Evolutionary conservation across 2,113 vertebrate genomes (phyloP).

Genomic region (Hydropotes inermis): DNA sequence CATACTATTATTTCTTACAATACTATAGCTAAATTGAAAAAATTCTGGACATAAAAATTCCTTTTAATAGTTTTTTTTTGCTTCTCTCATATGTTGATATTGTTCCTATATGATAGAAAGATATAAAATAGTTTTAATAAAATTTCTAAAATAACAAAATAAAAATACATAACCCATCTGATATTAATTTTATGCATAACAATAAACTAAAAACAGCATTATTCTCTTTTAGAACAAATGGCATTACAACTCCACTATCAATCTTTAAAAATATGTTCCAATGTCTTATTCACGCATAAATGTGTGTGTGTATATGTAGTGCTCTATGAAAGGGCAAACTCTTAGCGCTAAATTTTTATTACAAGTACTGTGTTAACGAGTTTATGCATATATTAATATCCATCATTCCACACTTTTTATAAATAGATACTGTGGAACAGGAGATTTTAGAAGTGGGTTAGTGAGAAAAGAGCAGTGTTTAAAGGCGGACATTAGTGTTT

Average conservation of each 20-base stretch:
- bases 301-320: background rate
- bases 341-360: background rate
- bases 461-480: background rate
- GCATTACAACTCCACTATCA: background rate
- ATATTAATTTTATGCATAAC: background rate
- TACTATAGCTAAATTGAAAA: background rate
- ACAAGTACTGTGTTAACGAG: background rate
- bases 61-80: background rate
- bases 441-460: background rate
- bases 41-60: background rate
- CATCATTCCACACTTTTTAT: background rate
- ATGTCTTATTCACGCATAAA: background rate
- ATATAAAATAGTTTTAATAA: background rate
- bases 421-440: background rate
- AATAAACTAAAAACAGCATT: background rate
- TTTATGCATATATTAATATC: background rate
- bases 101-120: background rate
- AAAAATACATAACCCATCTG: background rate
- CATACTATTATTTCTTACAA: background rate
- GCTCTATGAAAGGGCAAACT: background rate
- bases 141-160: background rate
- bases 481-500: background rate
- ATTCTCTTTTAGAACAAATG: background rate
- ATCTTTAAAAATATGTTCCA: background rate
- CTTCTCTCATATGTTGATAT: background rate